Percentiles rank a stretch among this genome's conserved stretches.
Conservation (phyloP, 1,140 invertebrate genomes). For the Galleria mellonella region DNA sequence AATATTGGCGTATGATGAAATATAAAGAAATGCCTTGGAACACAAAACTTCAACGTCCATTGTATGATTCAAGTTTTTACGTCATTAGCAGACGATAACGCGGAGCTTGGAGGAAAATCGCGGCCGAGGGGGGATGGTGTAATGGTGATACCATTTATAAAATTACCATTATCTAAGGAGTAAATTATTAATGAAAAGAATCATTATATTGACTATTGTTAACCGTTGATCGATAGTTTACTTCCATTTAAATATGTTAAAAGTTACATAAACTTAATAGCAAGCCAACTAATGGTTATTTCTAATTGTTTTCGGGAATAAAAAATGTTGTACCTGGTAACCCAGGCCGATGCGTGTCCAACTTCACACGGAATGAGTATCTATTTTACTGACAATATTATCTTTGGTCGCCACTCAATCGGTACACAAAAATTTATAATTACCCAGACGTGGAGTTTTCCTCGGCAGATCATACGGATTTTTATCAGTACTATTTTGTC, state of each 20-base stretch:
- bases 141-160: constrained; percentile 24
- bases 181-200: neutral
- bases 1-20: constrained; percentile 12
- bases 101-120: constrained; percentile 10
- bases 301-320: neutral
- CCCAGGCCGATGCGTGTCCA: constrained; percentile 5
- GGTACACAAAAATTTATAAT: constrained; percentile 34
- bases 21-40: constrained; percentile 43
- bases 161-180: constrained; percentile 1
- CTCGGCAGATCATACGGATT: constrained; percentile 17
- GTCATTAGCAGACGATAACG: constrained; percentile 25
- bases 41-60: constrained; percentile 57
- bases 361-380: neutral
- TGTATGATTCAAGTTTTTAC: constrained; percentile 22
- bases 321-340: constrained; percentile 11
- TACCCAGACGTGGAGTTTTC: constrained; percentile 36
- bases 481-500: constrained; percentile 40
- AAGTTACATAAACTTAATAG: neutral
- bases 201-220: neutral
- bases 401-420: constrained; percentile 31
- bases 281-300: too few species aligned
- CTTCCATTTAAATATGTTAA: too few species aligned
- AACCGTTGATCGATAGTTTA: too few species aligned
- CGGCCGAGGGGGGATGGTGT: constrained; percentile 16
- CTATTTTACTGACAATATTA: constrained; percentile 30